Evolutionary conservation across 1,140 invertebrate species (phyloP).

Genomic region (Macrocentrus cingulum): DNA sequence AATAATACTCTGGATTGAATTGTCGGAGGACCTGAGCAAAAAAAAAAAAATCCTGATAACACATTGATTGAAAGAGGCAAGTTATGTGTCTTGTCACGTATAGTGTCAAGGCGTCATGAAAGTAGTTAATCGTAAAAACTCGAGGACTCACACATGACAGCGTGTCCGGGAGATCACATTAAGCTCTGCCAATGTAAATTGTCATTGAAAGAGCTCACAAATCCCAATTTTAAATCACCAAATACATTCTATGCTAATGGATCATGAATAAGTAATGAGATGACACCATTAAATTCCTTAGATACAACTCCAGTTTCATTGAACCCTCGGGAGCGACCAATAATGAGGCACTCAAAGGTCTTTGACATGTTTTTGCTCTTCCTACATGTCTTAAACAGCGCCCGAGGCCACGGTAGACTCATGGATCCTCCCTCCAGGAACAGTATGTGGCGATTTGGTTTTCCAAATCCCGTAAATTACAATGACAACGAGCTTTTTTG

Average conservation of each 20-base stretch:
- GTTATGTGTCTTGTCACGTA: constrained; percentile 19
- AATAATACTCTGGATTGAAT: not conserved
- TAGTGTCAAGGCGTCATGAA: constrained; percentile 15
- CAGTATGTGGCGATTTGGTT: constrained; percentile 92
- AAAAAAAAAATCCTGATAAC: not conserved
- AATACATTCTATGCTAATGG: no score
- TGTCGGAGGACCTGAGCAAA: not conserved
- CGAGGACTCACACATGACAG: no score
- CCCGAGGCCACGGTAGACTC: constrained; percentile 72
- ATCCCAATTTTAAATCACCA: no score
- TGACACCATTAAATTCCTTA: constrained; percentile 6
- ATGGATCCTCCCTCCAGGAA: constrained; percentile 91
- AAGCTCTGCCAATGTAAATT: not conserved
- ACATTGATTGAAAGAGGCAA: not conserved
- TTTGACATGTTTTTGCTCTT: not conserved
- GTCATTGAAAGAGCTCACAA: no score
- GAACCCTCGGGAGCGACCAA: not conserved
- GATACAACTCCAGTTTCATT: constrained; percentile 7
- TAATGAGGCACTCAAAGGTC: not conserved
- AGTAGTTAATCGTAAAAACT: constrained; percentile 3
- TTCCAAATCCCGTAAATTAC: constrained; percentile 89
- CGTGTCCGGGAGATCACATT: no score
- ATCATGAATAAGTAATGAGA: constrained; percentile 16
- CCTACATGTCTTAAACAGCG: not conserved
- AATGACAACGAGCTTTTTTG: constrained; percentile 86